Evolutionary conservation across 2,113 vertebrate species (phyloP).

Genomic region (Anoura caudifer): DNA sequence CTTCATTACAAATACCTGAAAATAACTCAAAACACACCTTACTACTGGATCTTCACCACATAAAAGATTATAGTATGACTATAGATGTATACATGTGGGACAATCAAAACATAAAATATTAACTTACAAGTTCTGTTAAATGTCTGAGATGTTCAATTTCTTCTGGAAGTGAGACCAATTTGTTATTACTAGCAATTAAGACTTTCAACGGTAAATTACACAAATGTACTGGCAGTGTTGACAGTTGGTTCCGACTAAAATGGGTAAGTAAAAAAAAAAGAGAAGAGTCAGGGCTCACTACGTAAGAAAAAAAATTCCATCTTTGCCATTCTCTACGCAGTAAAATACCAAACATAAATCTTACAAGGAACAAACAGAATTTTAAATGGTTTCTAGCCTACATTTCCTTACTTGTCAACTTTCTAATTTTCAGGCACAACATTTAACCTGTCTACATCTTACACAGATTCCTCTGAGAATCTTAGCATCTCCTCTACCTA

Average conservation of each 20-base stretch:
- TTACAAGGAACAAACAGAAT: neutral
- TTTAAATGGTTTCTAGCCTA: neutral
- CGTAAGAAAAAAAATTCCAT: neutral
- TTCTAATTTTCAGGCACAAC: neutral
- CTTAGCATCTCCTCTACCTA: neutral
- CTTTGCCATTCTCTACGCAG: constrained; percentile 30
- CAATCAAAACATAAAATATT: constrained; percentile 19
- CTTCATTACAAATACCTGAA: neutral
- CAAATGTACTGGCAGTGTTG: constrained; percentile 89
- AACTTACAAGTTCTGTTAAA: constrained; percentile 94
- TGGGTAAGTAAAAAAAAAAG: constrained; percentile 34
- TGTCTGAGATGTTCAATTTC: constrained; percentile 92
- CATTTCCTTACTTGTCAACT: neutral
- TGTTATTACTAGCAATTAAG: constrained; percentile 97
- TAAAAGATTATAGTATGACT: neutral
- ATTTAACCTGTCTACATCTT: neutral
- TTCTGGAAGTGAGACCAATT: constrained; percentile 94
- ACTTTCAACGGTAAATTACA: constrained; percentile 95
- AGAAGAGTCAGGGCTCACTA: constrained; percentile 53
- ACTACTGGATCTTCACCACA: neutral
- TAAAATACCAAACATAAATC: constrained; percentile 27
- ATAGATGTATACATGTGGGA: neutral
- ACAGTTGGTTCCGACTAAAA: constrained; percentile 95
- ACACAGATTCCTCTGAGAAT: neutral
- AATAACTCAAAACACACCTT: neutral